Conservation (phyloP, 2,888 invertebrate genomes). For the Clitarchus hookeri region DNA sequence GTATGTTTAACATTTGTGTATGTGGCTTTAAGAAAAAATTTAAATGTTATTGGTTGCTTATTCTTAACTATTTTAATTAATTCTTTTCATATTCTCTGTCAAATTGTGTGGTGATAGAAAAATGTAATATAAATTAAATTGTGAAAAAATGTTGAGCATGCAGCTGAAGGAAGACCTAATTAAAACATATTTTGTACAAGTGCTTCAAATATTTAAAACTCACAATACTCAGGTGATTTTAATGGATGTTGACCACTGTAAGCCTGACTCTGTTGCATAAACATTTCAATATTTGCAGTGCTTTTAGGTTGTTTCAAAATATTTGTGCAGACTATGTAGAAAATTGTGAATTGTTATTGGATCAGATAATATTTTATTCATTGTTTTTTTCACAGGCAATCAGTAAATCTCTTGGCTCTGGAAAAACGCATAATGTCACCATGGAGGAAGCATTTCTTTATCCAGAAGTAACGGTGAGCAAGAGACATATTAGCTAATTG, state of each 20-base stretch:
- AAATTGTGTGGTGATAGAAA: neutral
- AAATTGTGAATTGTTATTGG: too few species aligned
- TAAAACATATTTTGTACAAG: too few species aligned
- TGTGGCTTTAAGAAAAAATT: neutral
- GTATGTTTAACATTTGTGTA: constrained; percentile 46
- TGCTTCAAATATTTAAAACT: too few species aligned
- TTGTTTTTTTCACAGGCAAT: constrained; percentile 51
- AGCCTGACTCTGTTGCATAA: too few species aligned
- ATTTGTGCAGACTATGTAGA: too few species aligned
- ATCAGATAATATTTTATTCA: neutral
- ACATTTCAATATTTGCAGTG: too few species aligned
- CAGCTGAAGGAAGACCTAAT: too few species aligned
- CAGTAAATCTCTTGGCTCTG: constrained; percentile 59
- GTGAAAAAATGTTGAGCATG: neutral
- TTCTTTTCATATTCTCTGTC: neutral
- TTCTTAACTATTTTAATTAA: neutral
- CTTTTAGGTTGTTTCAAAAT: too few species aligned
- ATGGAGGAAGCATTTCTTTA: constrained; percentile 63
- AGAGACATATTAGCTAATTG: too few species aligned
- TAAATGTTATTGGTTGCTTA: neutral
- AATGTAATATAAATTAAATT: neutral
- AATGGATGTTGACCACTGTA: too few species aligned
- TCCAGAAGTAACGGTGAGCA: constrained; percentile 56
- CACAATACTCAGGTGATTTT: too few species aligned
- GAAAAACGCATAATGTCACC: constrained; percentile 61